Evolutionary conservation across 2,888 invertebrate genomes (phyloP), one percentile per base, ranked within the genome.

Genomic region (Thymelicus lineola): DNA sequence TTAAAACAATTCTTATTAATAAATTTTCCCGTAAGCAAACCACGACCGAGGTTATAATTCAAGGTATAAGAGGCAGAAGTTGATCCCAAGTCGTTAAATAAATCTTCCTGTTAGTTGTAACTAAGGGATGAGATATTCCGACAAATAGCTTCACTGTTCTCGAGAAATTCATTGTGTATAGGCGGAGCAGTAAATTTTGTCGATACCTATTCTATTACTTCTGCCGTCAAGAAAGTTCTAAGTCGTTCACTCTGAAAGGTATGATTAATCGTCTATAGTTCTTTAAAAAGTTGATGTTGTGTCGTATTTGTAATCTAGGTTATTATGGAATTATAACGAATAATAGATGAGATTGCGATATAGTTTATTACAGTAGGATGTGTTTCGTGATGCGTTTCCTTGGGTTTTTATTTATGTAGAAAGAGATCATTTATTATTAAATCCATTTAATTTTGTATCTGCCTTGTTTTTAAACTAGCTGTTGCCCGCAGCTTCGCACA

Each of bases 41-140:
- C 68, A 55, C 68, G 55, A 68, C 38, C 50, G 66, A 48, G 38
- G 28, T 10, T 55, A 63, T 69, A 63, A 63, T 69, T 69, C 69
- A 69, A 63, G 69, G 55, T 63, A 63, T 57, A 69, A 63, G 69
- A 69, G 45, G 61, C 67, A 61, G 62, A 69, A 69, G 72, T 74
- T 72, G 72, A 72, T 72, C 64, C 64, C 63, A 71, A 72, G 58
- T 63, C 71, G 66, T 66, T 71, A 72, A 65, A 74, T 74, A 72
- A 71, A 74, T 72, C 74, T 71, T 62, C 53, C 64, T 60, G 74
- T 71, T 72, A 67, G 71, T 63, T 70, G 71, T 70, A 71, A 72
- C 71, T 74, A 74, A 74, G 71, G 74, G 72, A 63, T 63, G 62
- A 63, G 69, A 58, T 62, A 68, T 62, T 15, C 55, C 58, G 48